phyloP scores from a whole-genome alignment of 2,797 vertebrate genomes.

The Meda fulgida region DNA sequence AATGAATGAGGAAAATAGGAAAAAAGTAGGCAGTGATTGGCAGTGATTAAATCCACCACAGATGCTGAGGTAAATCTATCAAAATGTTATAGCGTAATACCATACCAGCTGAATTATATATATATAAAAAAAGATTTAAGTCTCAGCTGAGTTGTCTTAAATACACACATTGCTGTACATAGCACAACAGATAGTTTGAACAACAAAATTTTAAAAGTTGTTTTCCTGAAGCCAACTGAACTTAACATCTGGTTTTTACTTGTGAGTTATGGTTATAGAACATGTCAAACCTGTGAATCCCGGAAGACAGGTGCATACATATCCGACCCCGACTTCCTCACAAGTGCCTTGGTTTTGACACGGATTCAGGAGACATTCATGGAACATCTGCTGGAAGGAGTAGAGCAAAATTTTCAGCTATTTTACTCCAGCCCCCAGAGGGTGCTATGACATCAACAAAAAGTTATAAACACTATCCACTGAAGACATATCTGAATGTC shows the following conservation, averaged over 20 bases:
- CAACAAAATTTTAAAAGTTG: background rate
- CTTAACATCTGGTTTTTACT: constrained; percentile 10
- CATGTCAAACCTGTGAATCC: constrained; percentile 89
- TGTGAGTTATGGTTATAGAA: background rate
- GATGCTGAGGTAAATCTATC: background rate
- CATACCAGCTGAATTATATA: constrained; percentile 4
- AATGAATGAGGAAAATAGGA: constrained; percentile 2
- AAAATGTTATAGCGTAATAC: background rate
- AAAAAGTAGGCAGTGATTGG: background rate
- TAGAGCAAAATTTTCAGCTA: background rate
- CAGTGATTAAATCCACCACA: background rate
- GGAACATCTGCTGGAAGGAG: constrained; percentile 85
- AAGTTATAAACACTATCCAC: background rate
- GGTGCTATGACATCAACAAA: constrained; percentile 1
- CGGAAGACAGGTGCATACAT: constrained; percentile 88
- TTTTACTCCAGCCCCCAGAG: background rate
- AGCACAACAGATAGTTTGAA: background rate
- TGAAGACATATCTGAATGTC: background rate
- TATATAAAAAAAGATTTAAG: background rate
- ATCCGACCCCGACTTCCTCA: constrained; percentile 92
- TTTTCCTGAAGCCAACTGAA: background rate
- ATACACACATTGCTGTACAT: background rate
- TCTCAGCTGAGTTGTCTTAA: background rate
- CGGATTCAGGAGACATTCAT: constrained; percentile 94
- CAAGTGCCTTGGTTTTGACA: constrained; percentile 94